A percentile compares a stretch with the other conserved stretches of the same genome.
Evolutionary conservation across 2,888 invertebrate species (phyloP).

Genomic region (Clepsis dumicolana): DNA sequence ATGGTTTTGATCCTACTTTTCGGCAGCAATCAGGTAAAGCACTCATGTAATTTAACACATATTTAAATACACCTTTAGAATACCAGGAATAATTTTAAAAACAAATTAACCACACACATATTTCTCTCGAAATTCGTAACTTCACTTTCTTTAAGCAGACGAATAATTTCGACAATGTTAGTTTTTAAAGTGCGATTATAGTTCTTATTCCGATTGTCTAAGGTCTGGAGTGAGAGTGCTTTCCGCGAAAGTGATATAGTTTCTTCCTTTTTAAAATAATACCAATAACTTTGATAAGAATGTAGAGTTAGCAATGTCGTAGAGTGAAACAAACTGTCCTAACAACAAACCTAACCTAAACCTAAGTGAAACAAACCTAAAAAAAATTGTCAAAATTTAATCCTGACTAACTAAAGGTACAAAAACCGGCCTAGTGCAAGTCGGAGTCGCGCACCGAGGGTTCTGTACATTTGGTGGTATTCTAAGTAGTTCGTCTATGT

Average conservation of each 20-base stretch:
- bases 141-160: neutral
- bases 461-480: too few relatives aligned
- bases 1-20: too few relatives aligned
- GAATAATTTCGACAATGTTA: neutral
- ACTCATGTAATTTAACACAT: too few relatives aligned
- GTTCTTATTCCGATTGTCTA: neutral
- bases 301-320: neutral
- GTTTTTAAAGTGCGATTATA: neutral
- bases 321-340: neutral
- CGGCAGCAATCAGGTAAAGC: too few relatives aligned
- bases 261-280: neutral
- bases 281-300: neutral
- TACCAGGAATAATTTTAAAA: slow-evolving; percentile 5
- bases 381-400: too few relatives aligned
- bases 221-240: neutral
- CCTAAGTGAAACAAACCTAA: too few relatives aligned
- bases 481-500: too few relatives aligned
- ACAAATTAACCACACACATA: neutral
- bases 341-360: too few relatives aligned
- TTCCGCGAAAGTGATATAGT: neutral
- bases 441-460: too few relatives aligned
- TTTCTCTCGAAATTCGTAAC: neutral
- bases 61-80: neutral
- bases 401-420: too few relatives aligned
- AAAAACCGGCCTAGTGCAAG: too few relatives aligned